A percentile compares a stretch with the other conserved stretches of the same genome.
These are phyloP conservation scores for Tichodroma muraria DNA, from an alignment of 2,113 vertebrate species.

Conservation along the genomic window DNA sequence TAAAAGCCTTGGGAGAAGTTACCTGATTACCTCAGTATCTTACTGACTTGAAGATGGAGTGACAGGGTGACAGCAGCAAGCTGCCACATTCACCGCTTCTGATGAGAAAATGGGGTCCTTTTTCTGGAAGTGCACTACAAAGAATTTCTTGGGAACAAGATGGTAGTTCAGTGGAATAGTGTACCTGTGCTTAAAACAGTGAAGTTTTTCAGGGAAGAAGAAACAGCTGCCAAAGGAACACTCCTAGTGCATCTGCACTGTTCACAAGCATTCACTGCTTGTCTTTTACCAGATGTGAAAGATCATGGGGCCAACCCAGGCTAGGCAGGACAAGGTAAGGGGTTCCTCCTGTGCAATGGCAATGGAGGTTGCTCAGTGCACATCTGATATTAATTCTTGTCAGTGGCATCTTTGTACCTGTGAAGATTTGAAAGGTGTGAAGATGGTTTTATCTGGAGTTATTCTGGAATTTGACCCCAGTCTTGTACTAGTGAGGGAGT, in stretches of 20 bases:
- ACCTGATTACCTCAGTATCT: rapidly evolving
- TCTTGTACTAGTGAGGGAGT: not conserved
- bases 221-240: not conserved
- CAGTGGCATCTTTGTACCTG: not conserved
- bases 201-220: not conserved
- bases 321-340: not conserved
- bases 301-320: not conserved
- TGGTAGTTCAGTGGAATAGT: not conserved
- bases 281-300: not conserved
- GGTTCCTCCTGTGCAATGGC: not conserved
- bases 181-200: not conserved
- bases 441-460: not conserved
- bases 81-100: not conserved
- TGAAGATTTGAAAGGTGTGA: not conserved
- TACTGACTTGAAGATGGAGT: not conserved
- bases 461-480: not conserved
- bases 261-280: not conserved
- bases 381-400: not conserved
- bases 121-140: not conserved
- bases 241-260: not conserved
- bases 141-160: not conserved
- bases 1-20: not conserved
- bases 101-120: not conserved
- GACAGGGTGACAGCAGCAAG: not conserved
- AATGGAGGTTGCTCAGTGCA: not conserved